phyloP scores from a whole-genome alignment of 2,113 vertebrate genomes.

The Geothlypis trichas region DNA sequence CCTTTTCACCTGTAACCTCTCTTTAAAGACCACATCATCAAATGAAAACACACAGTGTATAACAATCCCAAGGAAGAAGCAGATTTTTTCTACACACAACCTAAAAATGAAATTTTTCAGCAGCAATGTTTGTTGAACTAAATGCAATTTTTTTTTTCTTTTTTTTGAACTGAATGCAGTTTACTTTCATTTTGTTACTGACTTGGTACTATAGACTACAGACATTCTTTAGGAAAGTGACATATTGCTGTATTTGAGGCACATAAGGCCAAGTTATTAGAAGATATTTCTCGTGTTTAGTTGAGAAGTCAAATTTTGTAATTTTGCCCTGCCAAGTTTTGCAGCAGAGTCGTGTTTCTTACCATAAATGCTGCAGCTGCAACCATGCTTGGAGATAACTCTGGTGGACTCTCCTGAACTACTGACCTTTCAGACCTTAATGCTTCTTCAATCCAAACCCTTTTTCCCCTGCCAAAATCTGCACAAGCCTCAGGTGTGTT shows the following conservation, averaged over 20 bases:
- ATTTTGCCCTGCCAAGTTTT: not conserved
- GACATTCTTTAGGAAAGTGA: not conserved
- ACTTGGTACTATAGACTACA: not conserved
- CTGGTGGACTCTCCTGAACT: not conserved
- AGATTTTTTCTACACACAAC: constrained; percentile 23
- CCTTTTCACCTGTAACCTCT: constrained; percentile 53
- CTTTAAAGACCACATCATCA: constrained; percentile 32
- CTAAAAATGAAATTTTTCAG: constrained; percentile 61
- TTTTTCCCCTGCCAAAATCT: not conserved
- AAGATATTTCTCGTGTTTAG: not conserved
- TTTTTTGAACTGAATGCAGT: not conserved
- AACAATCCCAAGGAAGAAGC: constrained; percentile 56
- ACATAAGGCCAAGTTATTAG: not conserved
- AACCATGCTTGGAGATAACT: not conserved
- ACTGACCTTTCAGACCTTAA: not conserved
- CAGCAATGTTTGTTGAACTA: constrained; percentile 41
- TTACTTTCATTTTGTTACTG: not conserved
- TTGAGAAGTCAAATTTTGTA: not conserved
- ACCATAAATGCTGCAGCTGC: not conserved
- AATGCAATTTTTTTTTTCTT: not conserved
- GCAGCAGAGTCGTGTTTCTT: not conserved
- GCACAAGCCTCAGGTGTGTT: not conserved
- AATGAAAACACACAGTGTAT: not conserved
- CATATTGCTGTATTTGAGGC: not conserved
- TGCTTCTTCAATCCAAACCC: not conserved